A percentile compares a stretch with the other conserved stretches of the same genome.
Evolutionary conservation across 1,140 invertebrate species (phyloP).

Genomic region (Elymnias hypermnestra): DNA sequence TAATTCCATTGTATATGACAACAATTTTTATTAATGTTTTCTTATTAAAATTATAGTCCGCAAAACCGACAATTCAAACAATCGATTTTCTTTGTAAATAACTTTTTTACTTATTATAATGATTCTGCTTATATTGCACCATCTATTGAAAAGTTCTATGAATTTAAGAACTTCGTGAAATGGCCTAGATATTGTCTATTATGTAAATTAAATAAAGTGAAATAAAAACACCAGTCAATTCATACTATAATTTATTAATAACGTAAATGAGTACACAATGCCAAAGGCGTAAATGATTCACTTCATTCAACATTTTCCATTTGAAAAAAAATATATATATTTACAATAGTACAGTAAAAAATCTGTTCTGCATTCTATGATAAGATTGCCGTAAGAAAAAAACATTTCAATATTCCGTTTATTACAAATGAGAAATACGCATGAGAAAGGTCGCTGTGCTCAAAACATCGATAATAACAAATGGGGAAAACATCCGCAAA

Average conservation of each 20-base stretch:
- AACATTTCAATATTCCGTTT: slow-evolving; percentile 55
- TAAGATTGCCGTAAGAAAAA: slow-evolving; percentile 62
- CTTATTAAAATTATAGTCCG: too few species aligned
- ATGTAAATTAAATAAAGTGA: too few species aligned
- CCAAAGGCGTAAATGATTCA: slow-evolving; percentile 71
- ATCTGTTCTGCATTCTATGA: slow-evolving; percentile 68
- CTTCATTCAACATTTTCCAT: slow-evolving; percentile 67
- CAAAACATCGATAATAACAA: slow-evolving; percentile 31
- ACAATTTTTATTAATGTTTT: too few species aligned
- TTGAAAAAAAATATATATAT: slow-evolving; percentile 71
- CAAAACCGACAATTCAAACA: too few species aligned
- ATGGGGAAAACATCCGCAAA: slow-evolving; percentile 24
- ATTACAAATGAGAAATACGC: slow-evolving; percentile 72
- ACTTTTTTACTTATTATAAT: too few species aligned
- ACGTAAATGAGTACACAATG: slow-evolving; percentile 75
- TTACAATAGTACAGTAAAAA: slow-evolving; percentile 68
- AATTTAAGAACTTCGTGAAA: too few species aligned
- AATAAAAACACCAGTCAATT: slow-evolving; percentile 47
- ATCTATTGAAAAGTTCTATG: too few species aligned
- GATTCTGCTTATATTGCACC: too few species aligned
- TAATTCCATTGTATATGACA: too few species aligned
- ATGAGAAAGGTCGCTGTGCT: slow-evolving; percentile 64
- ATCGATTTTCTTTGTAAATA: too few species aligned
- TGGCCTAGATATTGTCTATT: too few species aligned
- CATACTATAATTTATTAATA: slow-evolving; percentile 75